phyloP scores from a whole-genome alignment of 2,888 invertebrate species.

The Synergus laeviventris region DNA sequence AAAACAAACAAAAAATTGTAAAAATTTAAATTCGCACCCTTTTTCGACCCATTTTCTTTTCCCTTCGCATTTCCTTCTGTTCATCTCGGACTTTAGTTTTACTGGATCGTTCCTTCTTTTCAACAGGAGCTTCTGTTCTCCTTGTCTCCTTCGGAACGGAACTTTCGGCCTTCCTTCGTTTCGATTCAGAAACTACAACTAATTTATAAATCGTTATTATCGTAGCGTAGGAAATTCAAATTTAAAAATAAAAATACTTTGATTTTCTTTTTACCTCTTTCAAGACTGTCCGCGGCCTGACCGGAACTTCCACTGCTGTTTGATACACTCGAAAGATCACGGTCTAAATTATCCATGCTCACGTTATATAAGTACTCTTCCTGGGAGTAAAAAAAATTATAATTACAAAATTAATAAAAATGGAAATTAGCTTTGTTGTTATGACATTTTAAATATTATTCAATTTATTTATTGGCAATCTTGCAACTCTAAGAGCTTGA shows the following conservation, averaged over 20 bases:
- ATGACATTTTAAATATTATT: constrained; percentile 75
- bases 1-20: constrained; percentile 38
- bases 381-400: constrained; percentile 64
- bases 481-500: no score
- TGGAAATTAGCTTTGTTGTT: constrained; percentile 70
- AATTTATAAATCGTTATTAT: constrained; percentile 41
- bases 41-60: constrained; percentile 88
- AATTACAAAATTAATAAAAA: constrained; percentile 60
- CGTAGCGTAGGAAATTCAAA: constrained; percentile 20
- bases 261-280: constrained; percentile 77
- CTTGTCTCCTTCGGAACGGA: constrained; percentile 80
- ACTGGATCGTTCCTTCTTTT: constrained; percentile 73
- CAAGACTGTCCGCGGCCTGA: constrained; percentile 72
- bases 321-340: constrained; percentile 78
- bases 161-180: constrained; percentile 90
- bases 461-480: constrained; percentile 73
- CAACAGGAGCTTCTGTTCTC: constrained; percentile 64
- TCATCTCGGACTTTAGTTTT: constrained; percentile 80
- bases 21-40: constrained; percentile 78
- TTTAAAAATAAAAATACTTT: constrained; percentile 28
- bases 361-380: constrained; percentile 76
- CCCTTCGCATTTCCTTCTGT: constrained; percentile 88
- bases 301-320: constrained; percentile 75
- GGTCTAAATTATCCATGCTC: constrained; percentile 78
- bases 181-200: constrained; percentile 80